phyloP scores from a whole-genome alignment of 2,797 vertebrate genomes.

The Apodemus agrarius region DNA sequence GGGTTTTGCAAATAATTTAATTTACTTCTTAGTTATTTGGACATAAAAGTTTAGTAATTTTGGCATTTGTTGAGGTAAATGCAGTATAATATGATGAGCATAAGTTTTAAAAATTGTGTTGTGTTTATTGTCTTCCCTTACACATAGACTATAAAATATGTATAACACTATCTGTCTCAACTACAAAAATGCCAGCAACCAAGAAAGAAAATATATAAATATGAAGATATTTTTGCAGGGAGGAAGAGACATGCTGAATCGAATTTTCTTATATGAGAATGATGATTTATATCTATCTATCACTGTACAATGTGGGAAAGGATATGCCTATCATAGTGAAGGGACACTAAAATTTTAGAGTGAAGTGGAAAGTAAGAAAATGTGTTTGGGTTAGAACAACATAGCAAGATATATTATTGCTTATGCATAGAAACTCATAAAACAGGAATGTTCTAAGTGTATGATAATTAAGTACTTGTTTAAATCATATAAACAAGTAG shows the following conservation, averaged over 20 bases:
- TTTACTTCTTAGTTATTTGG: background rate
- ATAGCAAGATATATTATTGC: background rate
- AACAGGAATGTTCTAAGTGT: background rate
- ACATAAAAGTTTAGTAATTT: constrained; percentile 14
- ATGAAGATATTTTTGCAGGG: background rate
- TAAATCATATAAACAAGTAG: background rate
- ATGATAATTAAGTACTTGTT: background rate
- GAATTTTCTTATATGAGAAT: background rate
- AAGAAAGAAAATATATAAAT: background rate
- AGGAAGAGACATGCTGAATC: background rate
- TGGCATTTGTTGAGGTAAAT: background rate
- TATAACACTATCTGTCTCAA: background rate
- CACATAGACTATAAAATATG: background rate
- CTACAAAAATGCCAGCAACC: background rate
- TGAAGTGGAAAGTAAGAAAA: background rate
- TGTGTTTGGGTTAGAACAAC: background rate
- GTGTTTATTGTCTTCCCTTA: background rate
- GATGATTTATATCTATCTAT: background rate
- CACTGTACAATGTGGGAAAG: fast-evolving
- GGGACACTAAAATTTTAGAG: background rate
- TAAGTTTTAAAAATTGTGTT: background rate
- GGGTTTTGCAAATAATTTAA: constrained; percentile 28
- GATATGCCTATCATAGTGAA: background rate
- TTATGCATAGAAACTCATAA: background rate
- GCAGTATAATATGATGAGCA: background rate